These are phyloP conservation scores for Phrynocephalus vlangalii DNA, from an alignment of 2,797 vertebrate species.

Conservation along the genomic window DNA sequence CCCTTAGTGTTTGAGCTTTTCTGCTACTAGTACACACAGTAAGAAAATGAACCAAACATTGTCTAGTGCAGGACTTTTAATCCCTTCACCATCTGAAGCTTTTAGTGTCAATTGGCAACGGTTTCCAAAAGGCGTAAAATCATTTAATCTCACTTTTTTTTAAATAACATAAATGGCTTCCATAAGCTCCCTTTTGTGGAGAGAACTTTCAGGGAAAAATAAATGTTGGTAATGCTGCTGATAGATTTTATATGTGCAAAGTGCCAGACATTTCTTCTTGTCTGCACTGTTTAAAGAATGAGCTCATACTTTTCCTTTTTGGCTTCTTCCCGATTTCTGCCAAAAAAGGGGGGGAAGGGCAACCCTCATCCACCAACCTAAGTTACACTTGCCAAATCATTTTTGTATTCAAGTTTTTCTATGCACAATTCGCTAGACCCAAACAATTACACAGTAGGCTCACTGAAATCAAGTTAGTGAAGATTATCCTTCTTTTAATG, in stretches of 20 bases:
- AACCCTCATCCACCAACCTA: background rate
- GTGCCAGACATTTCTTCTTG: conserved; percentile 56
- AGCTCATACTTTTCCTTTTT: background rate
- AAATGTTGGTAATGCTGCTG: conserved; percentile 32
- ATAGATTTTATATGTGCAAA: conserved; percentile 56
- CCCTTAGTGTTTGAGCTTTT: conserved; percentile 39
- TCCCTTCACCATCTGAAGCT: conserved; percentile 65
- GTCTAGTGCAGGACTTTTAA: conserved; percentile 66
- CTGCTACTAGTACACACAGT: conserved; percentile 54
- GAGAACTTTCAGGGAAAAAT: conserved; percentile 39
- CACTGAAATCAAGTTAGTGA: too few species aligned
- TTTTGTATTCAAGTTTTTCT: background rate
- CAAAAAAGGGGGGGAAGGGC: background rate
- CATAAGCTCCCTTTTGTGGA: conserved; percentile 48
- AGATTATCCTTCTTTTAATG: background rate
- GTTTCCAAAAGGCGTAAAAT: conserved; percentile 60
- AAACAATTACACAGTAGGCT: background rate
- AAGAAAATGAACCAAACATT: conserved; percentile 70
- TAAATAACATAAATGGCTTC: conserved; percentile 62
- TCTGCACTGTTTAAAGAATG: conserved; percentile 47
- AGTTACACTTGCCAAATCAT: too few species aligned
- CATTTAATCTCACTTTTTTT: conserved; percentile 59
- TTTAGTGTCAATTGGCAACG: conserved; percentile 65
- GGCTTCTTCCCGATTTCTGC: background rate
- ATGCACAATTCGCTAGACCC: background rate